Base-by-base conservation (phyloP, 2,888 invertebrate genomes). In the Thymelicus sylvestris region DNA sequence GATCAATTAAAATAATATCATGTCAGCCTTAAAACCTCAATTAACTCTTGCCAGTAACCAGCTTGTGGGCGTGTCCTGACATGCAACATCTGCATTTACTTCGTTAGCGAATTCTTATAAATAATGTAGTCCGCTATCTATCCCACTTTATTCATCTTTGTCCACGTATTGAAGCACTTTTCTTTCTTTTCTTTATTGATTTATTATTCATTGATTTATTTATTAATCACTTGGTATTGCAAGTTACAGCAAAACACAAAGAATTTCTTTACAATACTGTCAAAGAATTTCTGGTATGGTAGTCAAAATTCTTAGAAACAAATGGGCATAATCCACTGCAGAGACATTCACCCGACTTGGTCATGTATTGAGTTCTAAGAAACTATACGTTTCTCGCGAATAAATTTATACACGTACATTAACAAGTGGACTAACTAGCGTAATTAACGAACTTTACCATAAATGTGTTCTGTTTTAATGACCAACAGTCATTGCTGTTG, bases 271-370 rank as follows among this genome's bases (percentile, higher is more conserved):
- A 47, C 24, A 19, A 19, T 2, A 19, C 19, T 19, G 0, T 19
- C 19, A 19, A 19, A 19, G 19, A 19, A 19, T 7, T 12, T 19
- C 10, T 57, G 8, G 52, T 41, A 50, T 19, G n/a, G 38, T n/a
- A n/a, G 41, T 52, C 61, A 12, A 24, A 61, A 61, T 67, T 52
- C 52, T 61, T n/a, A 67, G 67, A 67, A 61, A 10, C 41, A 67
- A 67, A 61, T 61, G 61, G 61, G 50, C 66, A 60, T 48, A 67
- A 24, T 67, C 48, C 52, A 59, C 61, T 48, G 24, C 67, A 52
- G 10, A 61, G 50, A 50, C 67, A 10, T 67, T 67, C 38, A 67
- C 50, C 61, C 52, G 41, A 6, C 7, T 39, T 39, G n/a, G 8
- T 44, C 44, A 44, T 10, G 59, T n/a, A 13, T 59, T n/a, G 7